phyloP scores from a whole-genome alignment of 2,888 invertebrate species.

The Stenodera caucasica region DNA sequence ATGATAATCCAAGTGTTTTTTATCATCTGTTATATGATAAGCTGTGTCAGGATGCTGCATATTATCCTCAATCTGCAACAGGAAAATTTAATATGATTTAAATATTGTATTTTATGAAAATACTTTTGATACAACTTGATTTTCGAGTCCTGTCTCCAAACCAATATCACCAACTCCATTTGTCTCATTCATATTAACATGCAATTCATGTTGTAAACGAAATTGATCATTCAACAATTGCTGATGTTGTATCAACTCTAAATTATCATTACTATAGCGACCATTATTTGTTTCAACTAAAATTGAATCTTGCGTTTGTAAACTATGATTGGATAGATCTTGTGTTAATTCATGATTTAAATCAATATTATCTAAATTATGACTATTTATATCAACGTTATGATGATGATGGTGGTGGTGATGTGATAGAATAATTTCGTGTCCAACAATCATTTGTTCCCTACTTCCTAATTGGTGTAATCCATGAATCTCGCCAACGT shows the following conservation, averaged over 20 bases:
- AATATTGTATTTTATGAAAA: too few species aligned
- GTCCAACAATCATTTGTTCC: conserved; percentile 46
- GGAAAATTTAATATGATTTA: too few species aligned
- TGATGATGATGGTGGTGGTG: conserved; percentile 30
- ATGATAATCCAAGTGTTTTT: conserved; percentile 14
- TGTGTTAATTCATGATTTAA: conserved; percentile 49
- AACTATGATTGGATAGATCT: conserved; percentile 49
- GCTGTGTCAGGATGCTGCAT: conserved; percentile 10
- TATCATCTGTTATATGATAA: conserved; percentile 15
- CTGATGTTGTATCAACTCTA: conserved; percentile 46
- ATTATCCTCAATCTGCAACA: not conserved
- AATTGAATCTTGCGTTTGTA: conserved; percentile 42
- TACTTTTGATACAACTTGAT: not conserved
- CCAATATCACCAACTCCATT: conserved; percentile 22
- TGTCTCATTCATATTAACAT: conserved; percentile 28
- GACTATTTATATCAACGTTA: conserved; percentile 43
- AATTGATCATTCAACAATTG: conserved; percentile 45
- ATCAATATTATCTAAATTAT: conserved; percentile 48
- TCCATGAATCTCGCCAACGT: conserved; percentile 48
- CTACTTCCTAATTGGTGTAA: conserved; percentile 43
- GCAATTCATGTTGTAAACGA: conserved; percentile 38
- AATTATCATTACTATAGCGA: conserved; percentile 43
- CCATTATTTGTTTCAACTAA: conserved; percentile 40
- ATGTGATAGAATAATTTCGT: conserved; percentile 48
- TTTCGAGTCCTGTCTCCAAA: not conserved